A percentile compares a stretch with the other conserved stretches of the same genome.
Evolutionary conservation across 2,888 invertebrate species (phyloP).

Genomic region (Nomada fabriciana): DNA sequence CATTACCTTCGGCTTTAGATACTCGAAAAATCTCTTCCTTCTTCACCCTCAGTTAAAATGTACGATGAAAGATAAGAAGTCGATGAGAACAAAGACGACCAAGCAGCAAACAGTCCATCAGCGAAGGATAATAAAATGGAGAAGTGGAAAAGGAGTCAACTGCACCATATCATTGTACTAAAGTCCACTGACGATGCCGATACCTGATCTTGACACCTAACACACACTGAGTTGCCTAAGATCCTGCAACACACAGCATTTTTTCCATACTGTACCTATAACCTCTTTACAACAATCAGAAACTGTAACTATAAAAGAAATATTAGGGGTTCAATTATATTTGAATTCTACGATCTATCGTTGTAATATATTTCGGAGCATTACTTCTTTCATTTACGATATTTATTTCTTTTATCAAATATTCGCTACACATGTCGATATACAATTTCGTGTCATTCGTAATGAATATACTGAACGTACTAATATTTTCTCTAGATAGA

Average conservation of each 20-base stretch:
- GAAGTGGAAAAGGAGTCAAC: slow-evolving; percentile 75
- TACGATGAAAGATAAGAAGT: slow-evolving; percentile 79
- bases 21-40: slow-evolving; percentile 79
- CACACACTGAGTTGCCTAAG: slow-evolving; percentile 77
- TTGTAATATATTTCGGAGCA: not conserved
- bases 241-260: slow-evolving; percentile 82
- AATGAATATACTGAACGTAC: too few species aligned
- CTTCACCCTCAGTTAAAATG: slow-evolving; percentile 77
- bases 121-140: slow-evolving; percentile 74
- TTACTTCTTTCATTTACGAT: not conserved
- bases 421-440: too few species aligned
- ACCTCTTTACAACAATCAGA: slow-evolving; percentile 51
- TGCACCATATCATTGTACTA: slow-evolving; percentile 72
- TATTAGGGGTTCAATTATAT: slow-evolving; percentile 9
- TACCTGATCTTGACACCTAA: slow-evolving; percentile 77
- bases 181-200: slow-evolving; percentile 68
- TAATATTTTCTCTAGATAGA: too few species aligned
- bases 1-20: slow-evolving; percentile 78
- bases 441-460: too few species aligned
- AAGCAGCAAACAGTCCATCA: slow-evolving; percentile 74
- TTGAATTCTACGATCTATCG: slow-evolving; percentile 1
- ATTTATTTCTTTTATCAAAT: too few species aligned
- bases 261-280: slow-evolving; percentile 76
- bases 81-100: slow-evolving; percentile 77
- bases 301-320: slow-evolving; percentile 54